phyloP scores from a whole-genome alignment of 2,888 invertebrate genomes.

The Agrilus mali region DNA sequence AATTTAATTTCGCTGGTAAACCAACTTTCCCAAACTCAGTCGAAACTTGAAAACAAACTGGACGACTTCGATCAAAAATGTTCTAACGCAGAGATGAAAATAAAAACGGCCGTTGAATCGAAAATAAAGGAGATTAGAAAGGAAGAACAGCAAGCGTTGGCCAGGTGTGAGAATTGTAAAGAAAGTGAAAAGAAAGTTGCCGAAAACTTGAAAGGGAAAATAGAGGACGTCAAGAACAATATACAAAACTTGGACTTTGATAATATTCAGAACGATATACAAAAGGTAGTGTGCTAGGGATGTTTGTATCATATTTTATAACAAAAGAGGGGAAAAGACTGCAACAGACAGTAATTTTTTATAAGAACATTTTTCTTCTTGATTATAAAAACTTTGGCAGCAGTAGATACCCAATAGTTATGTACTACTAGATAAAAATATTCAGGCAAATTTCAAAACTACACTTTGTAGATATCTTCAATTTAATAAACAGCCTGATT shows the following conservation, averaged over 20 bases:
- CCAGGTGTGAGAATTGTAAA: constrained; percentile 34
- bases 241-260: constrained; percentile 30
- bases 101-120: constrained; percentile 38
- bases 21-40: constrained; percentile 41
- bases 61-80: constrained; percentile 45
- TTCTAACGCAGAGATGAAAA: constrained; percentile 40
- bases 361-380: too few relatives aligned
- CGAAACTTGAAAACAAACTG: constrained; percentile 41
- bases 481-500: too few relatives aligned
- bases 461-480: too few relatives aligned
- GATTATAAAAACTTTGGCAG: too few relatives aligned
- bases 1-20: constrained; percentile 42
- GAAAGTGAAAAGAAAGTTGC: constrained; percentile 36
- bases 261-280: constrained; percentile 25
- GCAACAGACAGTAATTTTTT: too few relatives aligned
- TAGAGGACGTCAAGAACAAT: constrained; percentile 36
- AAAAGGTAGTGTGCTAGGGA: constrained; percentile 29
- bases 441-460: too few relatives aligned
- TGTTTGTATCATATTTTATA: too few relatives aligned
- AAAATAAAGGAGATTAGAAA: constrained; percentile 40
- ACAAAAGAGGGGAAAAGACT: too few relatives aligned
- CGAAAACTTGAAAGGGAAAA: constrained; percentile 34
- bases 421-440: too few relatives aligned
- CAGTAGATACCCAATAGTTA: too few relatives aligned
- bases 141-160: constrained; percentile 34